These are phyloP conservation scores for fruit fly (Drosophila melanogaster) DNA, from an alignment of 1,140 invertebrate species.

Conservation along the genomic window Release_6_plus_ISO1_MT NT_033777.3:5614501-5615000, in stretches of 20 bases:
- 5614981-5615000: constrained; percentile 94
- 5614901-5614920: constrained; percentile 95
- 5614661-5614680: constrained; percentile 57
- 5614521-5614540: neutral
- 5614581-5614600: constrained; percentile 88
- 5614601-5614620: constrained; percentile 96
- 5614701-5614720: constrained; percentile 64
- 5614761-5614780: constrained; percentile 55
- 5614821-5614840: constrained; percentile 98
- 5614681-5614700: constrained; percentile 53
- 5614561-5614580: constrained; percentile 36
- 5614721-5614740: constrained; percentile 63
- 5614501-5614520: neutral
- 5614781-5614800: constrained; percentile 85
- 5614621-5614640: constrained; percentile 92
- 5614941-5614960: constrained; percentile 99
- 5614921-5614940: constrained; percentile 97
- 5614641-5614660: constrained; percentile 79
- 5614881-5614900: constrained; percentile 98
- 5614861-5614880: constrained; percentile 95
- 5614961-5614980: constrained; percentile 99
- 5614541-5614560: neutral
- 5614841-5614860: constrained; percentile 97
- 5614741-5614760: constrained; percentile 56
- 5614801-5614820: constrained; percentile 91